phyloP scores from a whole-genome alignment of 2,113 vertebrate genomes.

The Mus spicilegus region DNA sequence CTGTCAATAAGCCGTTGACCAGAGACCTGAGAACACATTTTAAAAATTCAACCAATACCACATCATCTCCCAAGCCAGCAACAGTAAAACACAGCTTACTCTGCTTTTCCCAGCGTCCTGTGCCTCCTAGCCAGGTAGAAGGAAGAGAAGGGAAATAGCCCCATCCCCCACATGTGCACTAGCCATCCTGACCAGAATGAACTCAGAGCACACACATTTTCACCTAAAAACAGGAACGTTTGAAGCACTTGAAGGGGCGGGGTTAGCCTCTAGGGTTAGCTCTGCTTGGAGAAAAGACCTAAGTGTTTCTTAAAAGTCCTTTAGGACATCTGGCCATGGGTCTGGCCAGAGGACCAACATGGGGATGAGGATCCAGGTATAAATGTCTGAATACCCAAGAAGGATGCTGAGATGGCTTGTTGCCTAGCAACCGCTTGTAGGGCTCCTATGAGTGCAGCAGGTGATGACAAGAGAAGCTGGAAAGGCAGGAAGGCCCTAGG shows the following conservation, averaged over 20 bases:
- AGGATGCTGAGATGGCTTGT: constrained; percentile 1
- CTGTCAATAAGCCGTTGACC: background rate
- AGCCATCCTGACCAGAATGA: background rate
- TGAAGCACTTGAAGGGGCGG: background rate
- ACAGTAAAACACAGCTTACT: background rate
- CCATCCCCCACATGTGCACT: background rate
- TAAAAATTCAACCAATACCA: background rate
- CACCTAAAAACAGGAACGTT: background rate
- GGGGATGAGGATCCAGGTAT: background rate
- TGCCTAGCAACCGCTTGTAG: constrained; percentile 46
- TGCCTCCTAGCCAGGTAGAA: background rate
- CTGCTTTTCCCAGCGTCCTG: background rate
- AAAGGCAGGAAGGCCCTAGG: background rate
- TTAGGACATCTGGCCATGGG: background rate
- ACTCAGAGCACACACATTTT: background rate
- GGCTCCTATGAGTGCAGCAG: background rate
- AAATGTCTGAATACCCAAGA: background rate
- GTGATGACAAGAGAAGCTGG: background rate
- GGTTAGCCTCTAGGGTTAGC: background rate
- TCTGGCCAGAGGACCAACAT: background rate
- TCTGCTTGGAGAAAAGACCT: background rate
- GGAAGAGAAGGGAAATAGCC: background rate
- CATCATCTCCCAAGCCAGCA: background rate
- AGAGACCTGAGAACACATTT: background rate
- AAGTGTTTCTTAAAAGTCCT: background rate